Percentiles rank a stretch among this genome's conserved stretches.
Conservation (phyloP, 2,113 vertebrate genomes). For the Pterocles orientalis region DNA sequence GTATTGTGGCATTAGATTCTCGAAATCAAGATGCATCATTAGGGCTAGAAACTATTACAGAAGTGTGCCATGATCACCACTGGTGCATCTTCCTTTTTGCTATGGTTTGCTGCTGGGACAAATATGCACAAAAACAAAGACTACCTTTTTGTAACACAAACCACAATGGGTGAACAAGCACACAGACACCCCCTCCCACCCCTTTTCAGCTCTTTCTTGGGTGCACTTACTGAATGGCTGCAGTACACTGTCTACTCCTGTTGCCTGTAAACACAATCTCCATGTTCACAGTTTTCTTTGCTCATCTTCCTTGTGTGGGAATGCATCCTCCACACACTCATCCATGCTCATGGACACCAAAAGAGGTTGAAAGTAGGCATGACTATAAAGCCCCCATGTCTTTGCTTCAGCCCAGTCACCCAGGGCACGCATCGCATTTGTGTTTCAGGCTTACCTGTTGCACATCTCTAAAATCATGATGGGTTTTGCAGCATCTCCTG, state of each 20-base stretch:
- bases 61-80: neutral
- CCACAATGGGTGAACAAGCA: neutral
- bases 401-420: neutral
- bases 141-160: neutral
- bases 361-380: neutral
- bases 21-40: neutral
- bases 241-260: neutral
- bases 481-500: neutral
- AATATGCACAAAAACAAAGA: neutral
- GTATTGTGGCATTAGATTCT: neutral
- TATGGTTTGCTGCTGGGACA: neutral
- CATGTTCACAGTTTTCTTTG: neutral
- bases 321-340: neutral
- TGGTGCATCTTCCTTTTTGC: neutral
- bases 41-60: neutral
- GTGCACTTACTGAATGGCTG: neutral
- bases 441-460: slow-evolving; percentile 1
- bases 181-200: neutral
- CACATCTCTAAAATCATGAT: neutral
- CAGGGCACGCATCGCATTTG: neutral
- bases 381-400: neutral
- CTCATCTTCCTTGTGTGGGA: neutral
- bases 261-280: neutral
- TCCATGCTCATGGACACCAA: neutral
- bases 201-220: neutral